Evolutionary conservation across 1,140 invertebrate species (phyloP), one percentile per base, ranked within the genome.

Genomic region (Diploscapter pachys): DNA sequence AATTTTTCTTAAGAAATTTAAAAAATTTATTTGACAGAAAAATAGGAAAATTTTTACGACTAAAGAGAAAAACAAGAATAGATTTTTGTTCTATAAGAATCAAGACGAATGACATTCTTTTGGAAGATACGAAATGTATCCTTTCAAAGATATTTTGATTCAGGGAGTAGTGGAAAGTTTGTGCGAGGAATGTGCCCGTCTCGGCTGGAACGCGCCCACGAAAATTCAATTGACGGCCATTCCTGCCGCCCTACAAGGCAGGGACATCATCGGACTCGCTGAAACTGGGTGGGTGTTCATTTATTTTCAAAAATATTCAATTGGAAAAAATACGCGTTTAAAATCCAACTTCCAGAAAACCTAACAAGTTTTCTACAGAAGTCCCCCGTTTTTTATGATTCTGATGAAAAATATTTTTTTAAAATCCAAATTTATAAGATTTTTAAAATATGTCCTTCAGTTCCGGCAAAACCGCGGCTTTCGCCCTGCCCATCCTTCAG

Each of bases 381-480:
- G 1, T 31, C 31, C 1, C 31, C 0, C 31, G 31, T 31, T 31
- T 31, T 31, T 1, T n/a, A n/a, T 31, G 31, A 31, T 31, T 31
- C 31, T 31, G 31, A 31, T 31, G 31, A 31, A 31, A 31, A 31
- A 31, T 31, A 31, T 31, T n/a, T n/a, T n/a, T n/a, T 31, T 1
- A 31, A 31, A 31, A 31, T 31, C 31, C 31, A 0, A 55, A 55
- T n/a, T n/a, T n/a, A n/a, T 52, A 13, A 6, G 8, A 59, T 59
- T 11, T 59, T 59, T 31, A 52, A n/a, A 51, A n/a, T 68, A 31
- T 31, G 31, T 31, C 48, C 48, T 78, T 76, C 13, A 78, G 73
- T 5, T 98, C 95, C 4, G 96, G 96, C 11, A 99, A 99, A 88
- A 99, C 96, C 2, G 96, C 92, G 53, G 94, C 96, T 0, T 99